Percentiles rank a stretch among this genome's conserved stretches.
Evolutionary conservation across 2,888 invertebrate species (phyloP).

Genomic region (Hirudinaria manillensis): DNA sequence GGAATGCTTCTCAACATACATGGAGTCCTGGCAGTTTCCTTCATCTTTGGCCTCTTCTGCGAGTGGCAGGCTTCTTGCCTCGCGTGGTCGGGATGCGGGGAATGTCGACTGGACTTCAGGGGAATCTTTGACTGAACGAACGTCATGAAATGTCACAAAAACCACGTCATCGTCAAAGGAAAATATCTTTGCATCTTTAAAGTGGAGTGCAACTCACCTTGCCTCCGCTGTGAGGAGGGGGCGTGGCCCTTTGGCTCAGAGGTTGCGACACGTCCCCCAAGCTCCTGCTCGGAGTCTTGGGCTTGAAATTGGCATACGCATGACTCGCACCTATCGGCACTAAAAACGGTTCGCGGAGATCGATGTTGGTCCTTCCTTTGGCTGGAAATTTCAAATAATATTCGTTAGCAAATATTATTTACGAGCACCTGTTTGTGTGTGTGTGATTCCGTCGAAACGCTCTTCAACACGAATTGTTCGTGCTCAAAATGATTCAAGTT

Average conservation of each 20-base stretch:
- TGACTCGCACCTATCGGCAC: slow-evolving; percentile 31
- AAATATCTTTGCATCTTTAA: too few species aligned
- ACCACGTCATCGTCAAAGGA: too few species aligned
- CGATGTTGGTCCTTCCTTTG: slow-evolving; percentile 32
- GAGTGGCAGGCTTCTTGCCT: slow-evolving; percentile 3
- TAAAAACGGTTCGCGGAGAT: slow-evolving; percentile 30
- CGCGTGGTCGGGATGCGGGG: slow-evolving; percentile 11
- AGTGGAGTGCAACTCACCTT: too few species aligned
- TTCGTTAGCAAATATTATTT: not conserved
- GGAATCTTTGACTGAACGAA: not conserved
- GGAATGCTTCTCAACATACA: not conserved
- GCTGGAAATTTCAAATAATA: slow-evolving; percentile 15
- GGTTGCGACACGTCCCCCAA: slow-evolving; percentile 27
- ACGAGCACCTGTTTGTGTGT: not conserved
- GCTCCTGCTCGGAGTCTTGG: slow-evolving; percentile 32
- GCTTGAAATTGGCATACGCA: slow-evolving; percentile 29
- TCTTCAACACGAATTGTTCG: not conserved
- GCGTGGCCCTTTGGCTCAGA: not conserved
- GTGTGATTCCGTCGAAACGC: not conserved
- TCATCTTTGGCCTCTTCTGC: slow-evolving; percentile 16
- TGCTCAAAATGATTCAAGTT: not conserved
- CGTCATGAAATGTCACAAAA: not conserved
- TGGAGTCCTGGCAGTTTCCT: not conserved
- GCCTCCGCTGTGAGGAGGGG: not conserved
- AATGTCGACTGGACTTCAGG: not conserved